Conservation (phyloP, 2,797 vertebrate species). For the Phrynocephalus forsythii region DNA sequence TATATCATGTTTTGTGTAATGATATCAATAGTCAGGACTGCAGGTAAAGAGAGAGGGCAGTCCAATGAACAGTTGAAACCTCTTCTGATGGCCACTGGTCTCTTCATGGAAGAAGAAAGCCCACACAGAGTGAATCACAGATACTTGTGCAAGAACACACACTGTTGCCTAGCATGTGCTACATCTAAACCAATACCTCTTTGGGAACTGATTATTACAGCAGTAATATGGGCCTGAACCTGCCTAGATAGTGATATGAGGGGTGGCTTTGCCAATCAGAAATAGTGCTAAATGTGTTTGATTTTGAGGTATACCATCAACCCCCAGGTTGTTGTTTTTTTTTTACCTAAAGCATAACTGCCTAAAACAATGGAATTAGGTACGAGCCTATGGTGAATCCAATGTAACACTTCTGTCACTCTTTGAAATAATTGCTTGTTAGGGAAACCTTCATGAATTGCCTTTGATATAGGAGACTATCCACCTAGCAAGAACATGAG, state of each 20-base stretch:
- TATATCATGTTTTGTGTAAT: neutral
- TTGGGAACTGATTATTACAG: neutral
- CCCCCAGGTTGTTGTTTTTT: too few species aligned
- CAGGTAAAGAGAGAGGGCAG: neutral
- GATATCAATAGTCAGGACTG: neutral
- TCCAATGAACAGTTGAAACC: neutral
- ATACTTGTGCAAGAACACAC: neutral
- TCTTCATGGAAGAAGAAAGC: neutral
- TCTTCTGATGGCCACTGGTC: neutral
- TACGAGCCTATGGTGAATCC: neutral
- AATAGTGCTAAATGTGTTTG: neutral
- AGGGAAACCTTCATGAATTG: neutral
- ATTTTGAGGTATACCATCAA: neutral
- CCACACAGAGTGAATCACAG: neutral
- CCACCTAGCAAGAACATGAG: constrained; percentile 19
- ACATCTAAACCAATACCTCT: neutral
- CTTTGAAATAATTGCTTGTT: neutral
- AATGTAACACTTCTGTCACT: neutral
- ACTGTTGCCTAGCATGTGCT: neutral
- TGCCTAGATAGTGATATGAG: neutral
- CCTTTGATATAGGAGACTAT: neutral
- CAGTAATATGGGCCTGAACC: too few species aligned
- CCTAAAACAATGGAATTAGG: too few species aligned
- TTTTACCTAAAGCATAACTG: too few species aligned
- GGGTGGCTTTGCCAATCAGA: neutral